Evolutionary conservation across 2,113 vertebrate species (phyloP), one percentile per base, ranked within the genome.

Genomic region (Dipodomys merriami): DNA sequence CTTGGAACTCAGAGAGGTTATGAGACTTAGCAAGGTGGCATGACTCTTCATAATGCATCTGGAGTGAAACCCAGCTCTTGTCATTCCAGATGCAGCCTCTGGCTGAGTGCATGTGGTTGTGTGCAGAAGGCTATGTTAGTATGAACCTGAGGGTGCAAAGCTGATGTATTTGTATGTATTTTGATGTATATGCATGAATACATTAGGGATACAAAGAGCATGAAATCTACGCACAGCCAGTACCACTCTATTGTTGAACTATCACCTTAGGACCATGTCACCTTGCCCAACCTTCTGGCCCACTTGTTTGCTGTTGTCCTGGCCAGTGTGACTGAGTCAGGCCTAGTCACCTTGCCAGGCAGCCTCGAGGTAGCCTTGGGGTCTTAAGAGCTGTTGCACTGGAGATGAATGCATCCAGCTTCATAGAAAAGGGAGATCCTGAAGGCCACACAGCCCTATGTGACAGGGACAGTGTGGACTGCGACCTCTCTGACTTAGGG

Each of bases 341-440:
- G 22, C 23, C 15, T 23, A 3, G 60, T 0, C 22, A 0, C 15
- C 67, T 27, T 74, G n/a, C 13, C 74, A 80, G 53, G 49, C 57
- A 64, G 77, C 12, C n/a, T n/a, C 44, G 35, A 12, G 12, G 2
- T 3, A 11, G 60, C 25, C 23, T 92, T 60, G 11, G 9, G 0
- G n/a, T 62, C 29, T 69, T 57, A 53, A 33, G 8, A 2, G 13
- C 27, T 12, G 16, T 11, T 3, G 1, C 2, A 0, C 27, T 8
- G 33, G 23, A 49, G 15, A 64, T 6, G 20, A 44, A 5, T 1
- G 10, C 6, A 27, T 15, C 6, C 3, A 35, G 27, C 22, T 33
- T 86, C 74, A 29, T 30, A 62, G 62, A 72, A 35, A 11, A 1
- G 15, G 27, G 12, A 15, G 71, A 5, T 65, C 4, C 11, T 13